A percentile compares a stretch with the other conserved stretches of the same genome.
These are phyloP conservation scores for Rhynchotus rufescens DNA, from an alignment of 2,797 vertebrate species.

Conservation along the genomic window DNA sequence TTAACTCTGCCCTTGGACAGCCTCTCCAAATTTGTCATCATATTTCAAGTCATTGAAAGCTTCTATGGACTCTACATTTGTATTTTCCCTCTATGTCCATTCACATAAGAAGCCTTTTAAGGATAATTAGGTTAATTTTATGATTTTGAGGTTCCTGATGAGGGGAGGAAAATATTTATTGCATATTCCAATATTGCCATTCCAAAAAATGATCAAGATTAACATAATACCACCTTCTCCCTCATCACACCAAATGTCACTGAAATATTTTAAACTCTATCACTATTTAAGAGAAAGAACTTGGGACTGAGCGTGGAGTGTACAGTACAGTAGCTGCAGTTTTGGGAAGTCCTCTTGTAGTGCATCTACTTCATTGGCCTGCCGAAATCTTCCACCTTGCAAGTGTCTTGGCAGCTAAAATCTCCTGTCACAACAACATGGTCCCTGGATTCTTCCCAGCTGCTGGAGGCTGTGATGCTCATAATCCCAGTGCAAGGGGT, in stretches of 20 bases:
- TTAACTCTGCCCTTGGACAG: neutral
- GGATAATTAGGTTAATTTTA: neutral
- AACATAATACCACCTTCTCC: neutral
- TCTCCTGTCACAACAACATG: too few species aligned
- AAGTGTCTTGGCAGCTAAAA: too few species aligned
- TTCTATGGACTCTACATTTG: neutral
- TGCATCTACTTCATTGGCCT: neutral
- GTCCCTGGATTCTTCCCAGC: too few species aligned
- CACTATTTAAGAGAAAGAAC: neutral
- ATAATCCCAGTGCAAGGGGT: too few species aligned
- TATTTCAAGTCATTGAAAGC: neutral
- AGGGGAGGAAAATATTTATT: neutral
- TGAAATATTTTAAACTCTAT: neutral
- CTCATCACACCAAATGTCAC: neutral
- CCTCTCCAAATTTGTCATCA: neutral
- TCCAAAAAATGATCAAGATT: neutral
- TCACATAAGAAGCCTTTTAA: neutral
- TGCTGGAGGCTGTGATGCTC: too few species aligned
- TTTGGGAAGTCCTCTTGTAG: neutral
- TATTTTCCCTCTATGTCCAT: neutral
- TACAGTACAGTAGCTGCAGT: neutral
- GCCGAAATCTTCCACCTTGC: neutral
- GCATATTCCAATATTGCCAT: neutral
- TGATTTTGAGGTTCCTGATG: neutral
- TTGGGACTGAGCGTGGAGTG: neutral